Conservation (phyloP, 1,140 invertebrate species). For the Nomia melanderi region DNA sequence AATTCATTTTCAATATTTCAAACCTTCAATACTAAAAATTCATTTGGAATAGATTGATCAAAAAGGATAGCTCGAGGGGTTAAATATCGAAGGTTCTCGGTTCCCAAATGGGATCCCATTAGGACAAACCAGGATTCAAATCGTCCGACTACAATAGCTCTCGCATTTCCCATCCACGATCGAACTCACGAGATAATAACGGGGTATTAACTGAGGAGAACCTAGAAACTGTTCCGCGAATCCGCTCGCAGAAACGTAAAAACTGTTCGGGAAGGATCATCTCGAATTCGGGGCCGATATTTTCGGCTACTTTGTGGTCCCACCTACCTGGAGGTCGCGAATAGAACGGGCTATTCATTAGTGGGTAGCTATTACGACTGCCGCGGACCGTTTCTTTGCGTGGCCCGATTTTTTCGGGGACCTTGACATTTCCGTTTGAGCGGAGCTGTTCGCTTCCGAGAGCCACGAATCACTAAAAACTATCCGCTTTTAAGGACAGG, state of each 20-base stretch:
- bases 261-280: conserved; percentile 40
- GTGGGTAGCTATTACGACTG: conserved; percentile 38
- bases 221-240: conserved; percentile 41
- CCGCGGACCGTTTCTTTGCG: neutral
- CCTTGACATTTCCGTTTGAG: conserved; percentile 53
- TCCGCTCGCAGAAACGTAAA: conserved; percentile 32
- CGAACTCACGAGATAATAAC: conserved; percentile 27
- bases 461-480: conserved; percentile 12
- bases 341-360: conserved; percentile 61
- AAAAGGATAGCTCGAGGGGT: no score
- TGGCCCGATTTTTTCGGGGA: neutral
- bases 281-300: conserved; percentile 35
- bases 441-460: conserved; percentile 13
- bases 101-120: neutral
- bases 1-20: no score
- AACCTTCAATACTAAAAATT: no score
- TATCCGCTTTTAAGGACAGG: neutral
- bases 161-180: neutral
- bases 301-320: conserved; percentile 62
- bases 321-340: conserved; percentile 48
- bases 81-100: neutral
- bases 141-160: neutral
- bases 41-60: no score
- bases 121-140: neutral
- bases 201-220: conserved; percentile 12